phyloP scores from a whole-genome alignment of 2,113 vertebrate species.

The Semicossyphus pulcher region DNA sequence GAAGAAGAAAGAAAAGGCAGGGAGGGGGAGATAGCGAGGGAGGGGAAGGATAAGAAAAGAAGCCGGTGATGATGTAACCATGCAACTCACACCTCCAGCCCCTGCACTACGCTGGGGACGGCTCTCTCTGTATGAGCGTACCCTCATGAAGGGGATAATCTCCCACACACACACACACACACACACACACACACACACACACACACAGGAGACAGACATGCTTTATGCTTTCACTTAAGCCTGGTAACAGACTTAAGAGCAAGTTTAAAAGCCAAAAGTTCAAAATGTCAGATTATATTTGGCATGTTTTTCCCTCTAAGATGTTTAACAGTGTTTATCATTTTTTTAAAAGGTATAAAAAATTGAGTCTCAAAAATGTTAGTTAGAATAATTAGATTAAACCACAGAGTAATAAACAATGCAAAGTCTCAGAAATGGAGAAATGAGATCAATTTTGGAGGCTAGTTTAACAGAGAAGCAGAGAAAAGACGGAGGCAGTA shows the following conservation, averaged over 20 bases:
- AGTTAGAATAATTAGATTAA: not conserved
- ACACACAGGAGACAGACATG: constrained; percentile 17
- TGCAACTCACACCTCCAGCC: constrained; percentile 56
- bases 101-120: constrained; percentile 25
- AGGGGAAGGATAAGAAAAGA: constrained; percentile 51
- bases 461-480: not conserved
- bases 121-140: constrained; percentile 38
- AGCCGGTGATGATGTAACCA: constrained; percentile 63
- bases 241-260: not conserved
- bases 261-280: not conserved
- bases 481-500: not conserved
- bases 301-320: not conserved
- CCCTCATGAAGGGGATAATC: constrained; percentile 47
- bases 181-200: constrained; percentile 23
- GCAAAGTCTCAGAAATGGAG: not conserved
- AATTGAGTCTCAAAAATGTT: too few species aligned
- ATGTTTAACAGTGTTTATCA: too few species aligned
- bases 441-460: not conserved
- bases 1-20: constrained; percentile 2
- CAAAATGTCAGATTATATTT: not conserved
- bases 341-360: too few species aligned
- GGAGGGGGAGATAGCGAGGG: constrained; percentile 15
- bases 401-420: not conserved
- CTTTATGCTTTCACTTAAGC: constrained; percentile 13
- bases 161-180: constrained; percentile 38